These are phyloP conservation scores for Suncus etruscus DNA, from an alignment of 2,113 vertebrate genomes.

Conservation along the genomic window DNA sequence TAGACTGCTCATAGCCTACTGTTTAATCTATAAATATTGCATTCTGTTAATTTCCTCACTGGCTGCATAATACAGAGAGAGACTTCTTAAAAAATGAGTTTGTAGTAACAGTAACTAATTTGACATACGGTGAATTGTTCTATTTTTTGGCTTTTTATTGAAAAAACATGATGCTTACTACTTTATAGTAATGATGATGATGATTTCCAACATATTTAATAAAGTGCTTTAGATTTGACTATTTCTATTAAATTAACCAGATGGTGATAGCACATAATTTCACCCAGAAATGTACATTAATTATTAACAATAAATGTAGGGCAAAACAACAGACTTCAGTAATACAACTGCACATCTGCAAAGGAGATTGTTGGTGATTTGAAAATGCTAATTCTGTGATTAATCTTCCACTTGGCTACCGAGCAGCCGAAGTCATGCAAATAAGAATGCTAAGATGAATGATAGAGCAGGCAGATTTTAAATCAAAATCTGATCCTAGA, in stretches of 20 bases:
- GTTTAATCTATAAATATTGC: slow-evolving; percentile 78
- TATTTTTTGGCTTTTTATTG: slow-evolving; percentile 82
- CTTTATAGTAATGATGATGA: slow-evolving; percentile 88
- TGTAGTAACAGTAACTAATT: slow-evolving; percentile 82
- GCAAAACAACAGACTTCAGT: slow-evolving; percentile 81
- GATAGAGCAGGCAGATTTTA: slow-evolving; percentile 54
- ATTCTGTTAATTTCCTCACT: slow-evolving; percentile 83
- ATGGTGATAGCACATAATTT: slow-evolving; percentile 85
- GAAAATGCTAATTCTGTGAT: slow-evolving; percentile 83
- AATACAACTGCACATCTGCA: slow-evolving; percentile 81
- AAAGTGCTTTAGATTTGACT: slow-evolving; percentile 87
- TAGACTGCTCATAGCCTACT: slow-evolving; percentile 79
- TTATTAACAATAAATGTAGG: slow-evolving; percentile 85
- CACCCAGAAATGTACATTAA: slow-evolving; percentile 80
- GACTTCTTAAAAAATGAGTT: slow-evolving; percentile 80
- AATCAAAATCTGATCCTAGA: slow-evolving; percentile 57
- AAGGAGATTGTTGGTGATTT: slow-evolving; percentile 77
- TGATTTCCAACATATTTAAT: slow-evolving; percentile 89
- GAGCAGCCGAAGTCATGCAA: slow-evolving; percentile 73
- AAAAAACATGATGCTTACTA: slow-evolving; percentile 86
- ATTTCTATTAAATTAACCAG: slow-evolving; percentile 90
- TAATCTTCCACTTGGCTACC: slow-evolving; percentile 83
- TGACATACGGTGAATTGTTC: slow-evolving; percentile 83
- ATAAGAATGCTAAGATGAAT: slow-evolving; percentile 64
- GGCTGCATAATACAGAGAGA: slow-evolving; percentile 69